A percentile compares a stretch with the other conserved stretches of the same genome.
Evolutionary conservation across 2,113 vertebrate genomes (phyloP).

Genomic region (Neofelis nebulosa): DNA sequence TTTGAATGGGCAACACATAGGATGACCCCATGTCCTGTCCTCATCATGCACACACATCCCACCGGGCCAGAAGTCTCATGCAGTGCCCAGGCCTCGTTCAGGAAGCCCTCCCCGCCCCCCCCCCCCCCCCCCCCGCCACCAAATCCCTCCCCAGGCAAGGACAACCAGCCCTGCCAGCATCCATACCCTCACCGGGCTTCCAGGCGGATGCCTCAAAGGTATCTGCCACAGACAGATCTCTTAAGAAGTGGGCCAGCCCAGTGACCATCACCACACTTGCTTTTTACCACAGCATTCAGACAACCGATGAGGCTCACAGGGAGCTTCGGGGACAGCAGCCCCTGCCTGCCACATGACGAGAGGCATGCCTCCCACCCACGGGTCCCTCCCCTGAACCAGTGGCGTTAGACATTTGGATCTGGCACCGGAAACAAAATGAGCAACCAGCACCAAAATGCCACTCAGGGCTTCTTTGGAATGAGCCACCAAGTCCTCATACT

Average conservation of each 20-base stretch:
- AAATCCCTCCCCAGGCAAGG: no score
- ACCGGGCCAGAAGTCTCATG: neutral
- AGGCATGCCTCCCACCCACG: fast-evolving
- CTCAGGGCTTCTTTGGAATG: fast-evolving
- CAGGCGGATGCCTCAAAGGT: neutral
- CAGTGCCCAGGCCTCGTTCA: no score
- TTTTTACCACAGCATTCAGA: neutral
- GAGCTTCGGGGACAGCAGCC: no score
- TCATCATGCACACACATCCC: fast-evolving
- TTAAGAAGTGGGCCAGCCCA: neutral
- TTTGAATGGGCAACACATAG: neutral
- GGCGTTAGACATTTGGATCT: fast-evolving
- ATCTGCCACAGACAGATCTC: neutral
- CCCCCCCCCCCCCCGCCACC: fast-evolving
- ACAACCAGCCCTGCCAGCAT: no score
- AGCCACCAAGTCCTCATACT: no score
- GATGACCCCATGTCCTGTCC: fast-evolving
- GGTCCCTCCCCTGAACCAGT: fast-evolving
- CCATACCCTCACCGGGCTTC: neutral
- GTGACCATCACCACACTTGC: neutral
- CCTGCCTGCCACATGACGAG: fast-evolving
- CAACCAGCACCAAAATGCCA: no score
- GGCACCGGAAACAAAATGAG: neutral
- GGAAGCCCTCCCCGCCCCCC: no score
- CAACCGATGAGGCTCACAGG: neutral